Evolutionary conservation across 2,797 vertebrate genomes (phyloP), one percentile per base, ranked within the genome.

Genomic region (Danio kyathit): DNA sequence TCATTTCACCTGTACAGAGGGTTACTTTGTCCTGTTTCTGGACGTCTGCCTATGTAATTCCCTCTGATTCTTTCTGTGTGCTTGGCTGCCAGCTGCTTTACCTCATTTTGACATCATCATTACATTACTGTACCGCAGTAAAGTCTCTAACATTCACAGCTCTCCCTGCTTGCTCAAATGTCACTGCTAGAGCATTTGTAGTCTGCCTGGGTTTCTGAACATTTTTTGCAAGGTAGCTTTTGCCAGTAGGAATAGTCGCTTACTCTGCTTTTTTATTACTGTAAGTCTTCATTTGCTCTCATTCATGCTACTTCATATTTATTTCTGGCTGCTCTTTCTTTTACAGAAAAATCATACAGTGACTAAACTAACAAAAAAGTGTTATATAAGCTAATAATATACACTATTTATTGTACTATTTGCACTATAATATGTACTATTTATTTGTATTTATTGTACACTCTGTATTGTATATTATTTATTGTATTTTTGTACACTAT

Each of bases 1-100:
- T 64, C 21, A 16, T 76, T 70, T 44, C 81, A 85, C 54, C 8
- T 81, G 89, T 69, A 78, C 89, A 92, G 90, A 92, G 74, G 79
- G 88, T 92, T 85, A 88, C 89, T 41, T 92, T 90, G 89, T 91
- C 87, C 3, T 90, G 81, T 87, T 88, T 81, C 81, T 91, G 92
- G 89, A 89, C 84, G 21, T 69, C 84, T 17, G 75, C 81, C 81
- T 85, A 87, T 16, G 89, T 92, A 92, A 92, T 80, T 82, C 69
- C 64, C 71, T 84, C 82, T 86, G 79, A 51, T 72, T 77, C 67
- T 86, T n/a, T 52, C 54, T 86, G 46, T 43, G 46, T 88, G 41
- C 1, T 70, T 85, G 84, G 78, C 64, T 57, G 17, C 76, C 48
- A 76, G 64, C 51, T 67, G 9, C 49, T 79, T 70, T 81, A 29